These are phyloP conservation scores for Macrotrachela quadricornifera DNA, from an alignment of 1,140 invertebrate species.

Conservation along the genomic window DNA sequence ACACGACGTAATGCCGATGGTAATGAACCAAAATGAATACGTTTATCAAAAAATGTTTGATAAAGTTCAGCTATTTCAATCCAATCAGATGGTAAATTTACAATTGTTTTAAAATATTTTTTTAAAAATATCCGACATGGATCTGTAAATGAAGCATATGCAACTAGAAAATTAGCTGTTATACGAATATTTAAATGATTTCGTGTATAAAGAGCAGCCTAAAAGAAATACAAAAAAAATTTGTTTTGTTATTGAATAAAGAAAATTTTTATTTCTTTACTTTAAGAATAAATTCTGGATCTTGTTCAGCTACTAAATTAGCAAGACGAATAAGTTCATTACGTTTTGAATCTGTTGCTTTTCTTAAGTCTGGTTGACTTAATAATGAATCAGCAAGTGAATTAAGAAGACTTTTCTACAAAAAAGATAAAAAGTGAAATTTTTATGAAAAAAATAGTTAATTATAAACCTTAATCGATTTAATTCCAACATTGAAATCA, in stretches of 20 bases:
- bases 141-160: slow-evolving; percentile 21
- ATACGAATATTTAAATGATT: slow-evolving; percentile 31
- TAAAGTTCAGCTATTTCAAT: slow-evolving; percentile 33
- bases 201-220: slow-evolving; percentile 25
- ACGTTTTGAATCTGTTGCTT: slow-evolving; percentile 16
- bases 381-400: slow-evolving; percentile 26
- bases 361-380: slow-evolving; percentile 22
- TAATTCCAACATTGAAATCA: no score
- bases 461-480: no score
- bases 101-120: slow-evolving; percentile 22
- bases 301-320: slow-evolving; percentile 18
- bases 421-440: no score
- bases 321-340: slow-evolving; percentile 14
- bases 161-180: slow-evolving; percentile 32
- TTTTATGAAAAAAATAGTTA: no score
- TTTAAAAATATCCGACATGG: slow-evolving; percentile 24
- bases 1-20: slow-evolving; percentile 26
- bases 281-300: slow-evolving; percentile 33
- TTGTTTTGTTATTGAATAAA: no score
- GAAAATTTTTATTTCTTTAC: no score
- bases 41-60: slow-evolving; percentile 22
- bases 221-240: no score
- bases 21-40: slow-evolving; percentile 20
- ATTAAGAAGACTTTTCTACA: slow-evolving; percentile 13
- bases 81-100: slow-evolving; percentile 33